Evolutionary conservation across 2,888 invertebrate species (phyloP).

Genomic region (Adelognathus sp.): DNA sequence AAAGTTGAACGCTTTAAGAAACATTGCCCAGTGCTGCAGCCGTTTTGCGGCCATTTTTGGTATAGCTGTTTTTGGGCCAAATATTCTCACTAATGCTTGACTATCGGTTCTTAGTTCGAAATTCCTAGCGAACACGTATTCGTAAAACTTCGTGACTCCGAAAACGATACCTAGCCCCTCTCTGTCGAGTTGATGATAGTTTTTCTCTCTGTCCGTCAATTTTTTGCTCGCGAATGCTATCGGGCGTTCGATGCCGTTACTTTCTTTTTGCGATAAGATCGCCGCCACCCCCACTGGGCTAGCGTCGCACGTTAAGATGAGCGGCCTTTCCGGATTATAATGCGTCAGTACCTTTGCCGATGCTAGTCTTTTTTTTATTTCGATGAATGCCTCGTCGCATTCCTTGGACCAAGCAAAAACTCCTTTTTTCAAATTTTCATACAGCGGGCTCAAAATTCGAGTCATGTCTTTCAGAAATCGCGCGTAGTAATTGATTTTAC

Average conservation of each 20-base stretch:
- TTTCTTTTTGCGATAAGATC: conserved; percentile 63
- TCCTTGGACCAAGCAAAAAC: background rate
- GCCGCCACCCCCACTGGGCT: conserved; percentile 66
- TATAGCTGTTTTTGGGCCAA: conserved; percentile 25
- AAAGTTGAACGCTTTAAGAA: conserved; percentile 26
- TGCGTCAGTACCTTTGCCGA: conserved; percentile 28
- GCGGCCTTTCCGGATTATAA: conserved; percentile 16
- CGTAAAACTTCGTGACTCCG: conserved; percentile 30
- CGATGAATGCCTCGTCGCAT: conserved; percentile 9
- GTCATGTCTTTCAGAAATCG: conserved; percentile 26
- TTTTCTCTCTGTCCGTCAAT: conserved; percentile 63
- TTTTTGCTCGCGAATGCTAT: conserved; percentile 72
- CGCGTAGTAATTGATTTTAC: conserved; percentile 15
- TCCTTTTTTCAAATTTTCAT: conserved; percentile 17
- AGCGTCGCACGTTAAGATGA: conserved; percentile 60
- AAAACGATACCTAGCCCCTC: conserved; percentile 54
- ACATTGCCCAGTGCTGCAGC: conserved; percentile 27
- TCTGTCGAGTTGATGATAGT: conserved; percentile 67
- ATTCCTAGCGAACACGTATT: conserved; percentile 13
- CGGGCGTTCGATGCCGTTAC: conserved; percentile 68
- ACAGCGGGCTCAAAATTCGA: background rate
- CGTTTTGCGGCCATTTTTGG: conserved; percentile 32
- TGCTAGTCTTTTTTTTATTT: conserved; percentile 2
- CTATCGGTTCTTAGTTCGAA: conserved; percentile 33
- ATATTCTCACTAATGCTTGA: conserved; percentile 16